A percentile compares a stretch with the other conserved stretches of the same genome.
Evolutionary conservation across 2,797 vertebrate species (phyloP).

Genomic region (Catamblyrhynchus diadema): DNA sequence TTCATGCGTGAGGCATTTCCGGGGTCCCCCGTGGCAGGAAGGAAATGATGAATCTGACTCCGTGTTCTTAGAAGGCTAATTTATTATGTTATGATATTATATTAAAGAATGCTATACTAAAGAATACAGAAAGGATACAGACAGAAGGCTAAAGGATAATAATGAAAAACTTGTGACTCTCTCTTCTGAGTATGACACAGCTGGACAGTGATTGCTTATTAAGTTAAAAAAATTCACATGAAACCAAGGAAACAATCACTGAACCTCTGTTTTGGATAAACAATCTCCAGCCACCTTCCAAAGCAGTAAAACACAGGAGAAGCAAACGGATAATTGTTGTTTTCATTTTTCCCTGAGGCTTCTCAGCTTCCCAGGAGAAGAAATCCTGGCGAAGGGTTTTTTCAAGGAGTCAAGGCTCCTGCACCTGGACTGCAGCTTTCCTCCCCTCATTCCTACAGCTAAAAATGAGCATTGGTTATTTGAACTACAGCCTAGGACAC

Average conservation of each 20-base stretch:
- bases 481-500: background rate
- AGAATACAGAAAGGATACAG: background rate
- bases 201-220: background rate
- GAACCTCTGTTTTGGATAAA: background rate
- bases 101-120: no score
- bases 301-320: background rate
- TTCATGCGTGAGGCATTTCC: accelerated
- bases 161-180: background rate
- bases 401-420: background rate
- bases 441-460: background rate
- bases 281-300: background rate
- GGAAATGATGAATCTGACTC: background rate
- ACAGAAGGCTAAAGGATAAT: background rate
- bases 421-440: background rate
- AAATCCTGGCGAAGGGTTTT: background rate
- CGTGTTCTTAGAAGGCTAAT: background rate
- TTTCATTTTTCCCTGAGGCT: background rate
- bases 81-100: no score
- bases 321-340: background rate
- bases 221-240: background rate
- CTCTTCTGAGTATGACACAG: background rate
- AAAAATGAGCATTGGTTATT: background rate
- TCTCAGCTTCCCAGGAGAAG: background rate
- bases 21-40: background rate
- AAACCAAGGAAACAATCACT: background rate